These are phyloP conservation scores for Prietella phreatophila DNA, from an alignment of 2,113 vertebrate genomes.

Conservation along the genomic window DNA sequence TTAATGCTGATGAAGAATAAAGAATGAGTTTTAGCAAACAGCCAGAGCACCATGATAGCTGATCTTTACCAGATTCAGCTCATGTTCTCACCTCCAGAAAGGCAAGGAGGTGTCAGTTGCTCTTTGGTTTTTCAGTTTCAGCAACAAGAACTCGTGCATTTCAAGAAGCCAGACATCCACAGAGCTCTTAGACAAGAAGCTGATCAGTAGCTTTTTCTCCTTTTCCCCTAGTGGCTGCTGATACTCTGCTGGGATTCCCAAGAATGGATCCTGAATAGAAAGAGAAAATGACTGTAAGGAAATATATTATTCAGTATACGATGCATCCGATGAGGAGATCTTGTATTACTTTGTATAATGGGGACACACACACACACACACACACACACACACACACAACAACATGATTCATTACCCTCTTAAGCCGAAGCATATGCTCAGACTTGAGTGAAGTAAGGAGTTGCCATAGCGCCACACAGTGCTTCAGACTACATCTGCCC, in stretches of 20 bases:
- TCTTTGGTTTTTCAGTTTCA: conserved; percentile 70
- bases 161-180: conserved; percentile 82
- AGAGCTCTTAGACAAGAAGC: conserved; percentile 74
- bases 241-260: conserved; percentile 69
- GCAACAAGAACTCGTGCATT: conserved; percentile 84
- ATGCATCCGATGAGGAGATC: background rate
- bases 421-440: conserved; percentile 81
- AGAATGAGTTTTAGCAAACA: conserved; percentile 3
- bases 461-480: conserved; percentile 85
- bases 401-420: conserved; percentile 68
- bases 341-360: background rate
- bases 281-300: background rate
- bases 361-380: too few relatives aligned
- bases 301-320: background rate
- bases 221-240: conserved; percentile 66
- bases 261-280: conserved; percentile 83
- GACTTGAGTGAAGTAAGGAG: conserved; percentile 83
- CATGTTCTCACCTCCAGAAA: conserved; percentile 74
- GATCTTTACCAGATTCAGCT: background rate
- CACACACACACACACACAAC: too few relatives aligned
- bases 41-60: background rate
- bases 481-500: conserved; percentile 75
- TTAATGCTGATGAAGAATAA: conserved; percentile 74
- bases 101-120: conserved; percentile 67
- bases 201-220: conserved; percentile 65